Evolutionary conservation across 2,888 invertebrate species (phyloP).

Genomic region (Tinea trinotella): DNA sequence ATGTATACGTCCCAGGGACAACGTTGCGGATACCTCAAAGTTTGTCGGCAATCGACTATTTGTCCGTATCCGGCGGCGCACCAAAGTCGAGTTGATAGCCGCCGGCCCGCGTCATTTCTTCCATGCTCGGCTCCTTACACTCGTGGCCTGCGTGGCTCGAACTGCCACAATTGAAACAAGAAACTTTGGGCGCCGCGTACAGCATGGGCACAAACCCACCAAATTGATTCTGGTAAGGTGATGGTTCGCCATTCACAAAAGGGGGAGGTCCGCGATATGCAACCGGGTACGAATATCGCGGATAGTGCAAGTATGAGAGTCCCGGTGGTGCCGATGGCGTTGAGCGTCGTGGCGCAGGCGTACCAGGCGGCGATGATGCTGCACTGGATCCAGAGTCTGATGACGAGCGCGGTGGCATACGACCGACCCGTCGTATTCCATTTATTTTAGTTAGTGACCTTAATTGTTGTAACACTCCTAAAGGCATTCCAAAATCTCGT

Average conservation of each 20-base stretch:
- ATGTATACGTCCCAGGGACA: not conserved
- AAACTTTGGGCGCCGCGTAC: slow-evolving; percentile 75
- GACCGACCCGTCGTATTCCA: slow-evolving; percentile 66
- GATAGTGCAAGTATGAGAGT: slow-evolving; percentile 39
- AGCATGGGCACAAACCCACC: slow-evolving; percentile 65
- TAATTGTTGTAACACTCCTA: slow-evolving; percentile 66
- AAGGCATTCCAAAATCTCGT: slow-evolving; percentile 64
- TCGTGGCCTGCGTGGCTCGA: slow-evolving; percentile 87
- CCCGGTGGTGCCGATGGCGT: slow-evolving; percentile 28
- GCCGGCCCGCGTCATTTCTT: slow-evolving; percentile 87
- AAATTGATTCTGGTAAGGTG: slow-evolving; percentile 57
- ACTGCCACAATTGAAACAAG: slow-evolving; percentile 95
- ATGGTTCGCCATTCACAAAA: slow-evolving; percentile 62
- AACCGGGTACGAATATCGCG: slow-evolving; percentile 38
- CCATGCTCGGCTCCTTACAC: slow-evolving; percentile 93
- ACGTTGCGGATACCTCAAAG: not conserved
- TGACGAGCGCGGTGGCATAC: slow-evolving; percentile 44
- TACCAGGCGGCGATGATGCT: slow-evolving; percentile 56
- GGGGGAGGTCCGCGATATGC: slow-evolving; percentile 38
- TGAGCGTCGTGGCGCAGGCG: slow-evolving; percentile 39
- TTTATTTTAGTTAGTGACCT: slow-evolving; percentile 72
- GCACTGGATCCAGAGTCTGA: slow-evolving; percentile 60
- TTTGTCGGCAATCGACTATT: slow-evolving; percentile 25
- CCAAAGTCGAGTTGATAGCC: slow-evolving; percentile 79
- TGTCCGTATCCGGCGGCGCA: slow-evolving; percentile 53